Evolutionary conservation across 2,113 vertebrate species (phyloP).

Genomic region (Crotalus helleri): DNA sequence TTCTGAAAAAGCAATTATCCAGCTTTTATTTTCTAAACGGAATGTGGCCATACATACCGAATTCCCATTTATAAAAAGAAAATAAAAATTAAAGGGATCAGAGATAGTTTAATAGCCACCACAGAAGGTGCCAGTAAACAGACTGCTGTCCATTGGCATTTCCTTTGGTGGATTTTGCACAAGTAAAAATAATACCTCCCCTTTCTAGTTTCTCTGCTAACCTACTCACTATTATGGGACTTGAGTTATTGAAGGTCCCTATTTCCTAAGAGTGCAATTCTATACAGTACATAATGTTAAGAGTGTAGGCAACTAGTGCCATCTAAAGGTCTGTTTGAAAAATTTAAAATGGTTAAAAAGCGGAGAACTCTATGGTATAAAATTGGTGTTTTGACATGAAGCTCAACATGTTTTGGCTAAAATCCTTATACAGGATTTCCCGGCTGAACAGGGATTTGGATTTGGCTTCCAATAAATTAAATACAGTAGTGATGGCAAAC

Average conservation of each 20-base stretch:
- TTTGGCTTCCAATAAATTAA: background rate
- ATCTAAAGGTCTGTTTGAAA: conserved; percentile 52
- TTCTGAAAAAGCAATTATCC: background rate
- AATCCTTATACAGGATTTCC: background rate
- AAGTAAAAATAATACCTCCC: background rate
- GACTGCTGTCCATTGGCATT: background rate
- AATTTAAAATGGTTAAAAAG: background rate
- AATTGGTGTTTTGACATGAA: background rate
- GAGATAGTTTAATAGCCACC: background rate
- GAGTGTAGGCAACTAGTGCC: conserved; percentile 42
- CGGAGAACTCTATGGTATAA: background rate
- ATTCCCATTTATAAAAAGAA: background rate
- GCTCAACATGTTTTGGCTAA: background rate
- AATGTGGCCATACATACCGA: background rate
- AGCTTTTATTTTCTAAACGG: background rate
- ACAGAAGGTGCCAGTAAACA: background rate
- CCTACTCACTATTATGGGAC: conserved; percentile 16
- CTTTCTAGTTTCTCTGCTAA: background rate
- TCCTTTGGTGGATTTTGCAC: background rate
- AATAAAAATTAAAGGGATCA: background rate
- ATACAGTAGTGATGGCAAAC: background rate
- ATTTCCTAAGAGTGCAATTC: background rate
- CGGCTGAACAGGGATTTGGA: background rate
- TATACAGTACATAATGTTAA: fast-evolving
- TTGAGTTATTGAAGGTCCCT: background rate